phyloP scores from a whole-genome alignment of 2,888 invertebrate species.

The Acholoe squamosa region DNA sequence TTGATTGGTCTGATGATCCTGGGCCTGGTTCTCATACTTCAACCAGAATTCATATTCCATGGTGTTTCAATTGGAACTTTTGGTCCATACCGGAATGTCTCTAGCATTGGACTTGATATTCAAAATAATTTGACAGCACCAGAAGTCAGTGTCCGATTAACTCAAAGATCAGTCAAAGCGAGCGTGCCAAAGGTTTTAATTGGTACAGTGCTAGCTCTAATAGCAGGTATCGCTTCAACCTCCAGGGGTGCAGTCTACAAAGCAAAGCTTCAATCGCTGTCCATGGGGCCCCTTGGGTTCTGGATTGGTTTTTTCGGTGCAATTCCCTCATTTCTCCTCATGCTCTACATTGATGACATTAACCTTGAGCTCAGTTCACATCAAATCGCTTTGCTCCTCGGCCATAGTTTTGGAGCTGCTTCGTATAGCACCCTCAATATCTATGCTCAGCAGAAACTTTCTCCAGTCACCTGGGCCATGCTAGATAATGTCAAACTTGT shows the following conservation, averaged over 20 bases:
- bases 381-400: not conserved
- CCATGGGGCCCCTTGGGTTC: not conserved
- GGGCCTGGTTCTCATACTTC: not conserved
- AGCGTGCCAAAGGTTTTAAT: not conserved
- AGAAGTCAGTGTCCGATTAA: not conserved
- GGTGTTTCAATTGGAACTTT: slow-evolving; percentile 15
- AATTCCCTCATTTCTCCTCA: not conserved
- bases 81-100: not conserved
- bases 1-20: slow-evolving; percentile 7
- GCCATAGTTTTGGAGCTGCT: not conserved
- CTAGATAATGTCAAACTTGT: slow-evolving; percentile 28
- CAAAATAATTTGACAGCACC: not conserved
- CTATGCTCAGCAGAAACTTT: slow-evolving; percentile 26
- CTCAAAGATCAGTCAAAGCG: no score
- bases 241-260: slow-evolving; percentile 25
- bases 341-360: not conserved
- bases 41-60: not conserved
- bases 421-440: not conserved
- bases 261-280: not conserved
- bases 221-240: not conserved
- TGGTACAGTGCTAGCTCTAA: not conserved
- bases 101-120: no score
- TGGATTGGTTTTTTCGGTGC: not conserved
- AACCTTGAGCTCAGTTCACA: not conserved
- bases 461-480: slow-evolving; percentile 38